phyloP scores from a whole-genome alignment of 2,888 invertebrate species.

The Argyresthia albistria region DNA sequence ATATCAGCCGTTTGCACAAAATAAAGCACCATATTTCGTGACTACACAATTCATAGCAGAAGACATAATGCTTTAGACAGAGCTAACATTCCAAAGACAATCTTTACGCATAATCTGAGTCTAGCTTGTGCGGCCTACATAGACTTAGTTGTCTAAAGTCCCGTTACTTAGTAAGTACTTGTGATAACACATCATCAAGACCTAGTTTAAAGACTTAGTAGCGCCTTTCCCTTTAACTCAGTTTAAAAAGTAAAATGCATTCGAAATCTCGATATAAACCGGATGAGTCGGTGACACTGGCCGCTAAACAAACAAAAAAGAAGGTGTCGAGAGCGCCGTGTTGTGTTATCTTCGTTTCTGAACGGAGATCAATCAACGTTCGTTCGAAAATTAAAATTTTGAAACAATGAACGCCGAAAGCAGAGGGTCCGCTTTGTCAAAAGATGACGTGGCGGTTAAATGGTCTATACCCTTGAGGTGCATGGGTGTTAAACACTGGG shows the following conservation, averaged over 20 bases:
- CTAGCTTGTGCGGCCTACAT: background rate
- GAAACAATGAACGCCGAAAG: conserved; percentile 2
- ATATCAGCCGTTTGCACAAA: too few species aligned
- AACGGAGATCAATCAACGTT: conserved; percentile 51
- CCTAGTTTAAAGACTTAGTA: background rate
- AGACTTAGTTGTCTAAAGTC: background rate
- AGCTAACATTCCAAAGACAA: conserved; percentile 3
- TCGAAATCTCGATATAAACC: conserved; percentile 37
- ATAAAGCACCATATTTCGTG: too few species aligned
- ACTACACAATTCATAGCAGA: too few species aligned
- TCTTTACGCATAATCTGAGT: conserved; percentile 4
- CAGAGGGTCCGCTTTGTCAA: background rate
- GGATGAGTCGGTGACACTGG: conserved; percentile 42
- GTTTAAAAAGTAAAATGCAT: background rate
- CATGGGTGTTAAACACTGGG: background rate
- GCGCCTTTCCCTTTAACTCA: too few species aligned
- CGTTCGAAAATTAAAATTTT: conserved; percentile 9
- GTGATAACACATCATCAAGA: conserved; percentile 2
- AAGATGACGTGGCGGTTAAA: background rate
- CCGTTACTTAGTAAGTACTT: conserved; percentile 3
- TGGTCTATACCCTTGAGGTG: too few species aligned
- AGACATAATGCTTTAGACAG: background rate
- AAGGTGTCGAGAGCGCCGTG: conserved; percentile 49
- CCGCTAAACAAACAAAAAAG: conserved; percentile 25
- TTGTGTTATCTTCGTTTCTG: conserved; percentile 46